These are phyloP conservation scores for Azemiops feae DNA, from an alignment of 2,113 vertebrate genomes.

Conservation along the genomic window DNA sequence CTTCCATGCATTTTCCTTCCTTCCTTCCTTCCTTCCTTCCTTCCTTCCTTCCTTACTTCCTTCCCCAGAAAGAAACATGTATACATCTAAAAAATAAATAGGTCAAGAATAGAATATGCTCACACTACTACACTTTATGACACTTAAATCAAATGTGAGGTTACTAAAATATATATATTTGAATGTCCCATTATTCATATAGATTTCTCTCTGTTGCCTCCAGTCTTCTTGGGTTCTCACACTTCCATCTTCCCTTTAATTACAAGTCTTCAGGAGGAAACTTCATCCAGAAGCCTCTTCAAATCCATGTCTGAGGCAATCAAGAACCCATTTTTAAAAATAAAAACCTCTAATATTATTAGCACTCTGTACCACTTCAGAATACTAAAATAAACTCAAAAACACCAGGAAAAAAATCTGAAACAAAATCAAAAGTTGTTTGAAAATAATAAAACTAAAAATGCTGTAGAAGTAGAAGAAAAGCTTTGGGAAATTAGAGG, in stretches of 20 bases:
- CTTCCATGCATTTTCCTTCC: neutral
- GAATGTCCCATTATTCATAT: neutral
- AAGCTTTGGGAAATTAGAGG: neutral
- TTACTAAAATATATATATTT: neutral
- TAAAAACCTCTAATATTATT: neutral
- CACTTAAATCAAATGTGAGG: no score
- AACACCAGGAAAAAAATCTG: neutral
- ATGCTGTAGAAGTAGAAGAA: neutral
- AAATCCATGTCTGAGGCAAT: neutral
- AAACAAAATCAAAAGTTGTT: neutral
- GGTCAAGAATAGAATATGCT: neutral
- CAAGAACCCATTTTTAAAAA: neutral
- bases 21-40: neutral
- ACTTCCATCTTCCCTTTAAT: neutral
- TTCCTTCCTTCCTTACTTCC: neutral
- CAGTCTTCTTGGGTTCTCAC: neutral
- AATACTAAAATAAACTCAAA: neutral
- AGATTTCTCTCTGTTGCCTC: neutral
- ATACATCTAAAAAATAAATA: neutral
- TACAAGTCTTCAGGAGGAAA: neutral
- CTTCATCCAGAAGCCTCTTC: neutral
- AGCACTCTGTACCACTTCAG: neutral
- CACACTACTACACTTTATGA: neutral
- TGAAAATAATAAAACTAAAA: neutral
- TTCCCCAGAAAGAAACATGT: neutral